phyloP scores from a whole-genome alignment of 2,888 invertebrate genomes.

The Platycheirus rosarum region DNA sequence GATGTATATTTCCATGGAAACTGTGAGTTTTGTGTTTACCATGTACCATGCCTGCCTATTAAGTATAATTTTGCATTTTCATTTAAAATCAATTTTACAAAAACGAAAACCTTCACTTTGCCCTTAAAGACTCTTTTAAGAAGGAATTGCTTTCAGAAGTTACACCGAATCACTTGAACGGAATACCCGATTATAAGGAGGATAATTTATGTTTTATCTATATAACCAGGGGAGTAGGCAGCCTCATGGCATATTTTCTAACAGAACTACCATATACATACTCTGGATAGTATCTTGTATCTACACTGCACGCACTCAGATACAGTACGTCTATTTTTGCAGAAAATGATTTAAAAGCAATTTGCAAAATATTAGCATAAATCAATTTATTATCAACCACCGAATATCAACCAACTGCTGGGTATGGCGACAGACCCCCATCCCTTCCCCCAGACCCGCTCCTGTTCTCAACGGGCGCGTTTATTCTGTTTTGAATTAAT shows the following conservation, averaged over 20 bases:
- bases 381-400: constrained; percentile 72
- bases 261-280: not conserved
- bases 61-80: too few relatives aligned
- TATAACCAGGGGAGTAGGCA: too few relatives aligned
- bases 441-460: not conserved
- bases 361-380: constrained; percentile 74
- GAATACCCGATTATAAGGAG: constrained; percentile 14
- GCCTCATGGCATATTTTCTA: too few relatives aligned
- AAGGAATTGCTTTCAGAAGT: constrained; percentile 57
- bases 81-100: constrained; percentile 48
- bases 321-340: not conserved
- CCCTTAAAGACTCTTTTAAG: constrained; percentile 1
- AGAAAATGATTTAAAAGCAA: constrained; percentile 68
- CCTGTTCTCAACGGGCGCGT: too few relatives aligned
- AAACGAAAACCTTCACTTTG: constrained; percentile 17
- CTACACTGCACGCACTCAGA: constrained; percentile 3
- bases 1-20: constrained; percentile 36
- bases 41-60: too few relatives aligned
- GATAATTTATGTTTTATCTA: constrained; percentile 16
- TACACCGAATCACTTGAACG: constrained; percentile 42
- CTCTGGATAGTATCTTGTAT: too few relatives aligned
- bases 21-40: too few relatives aligned
- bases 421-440: not conserved
- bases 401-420: constrained; percentile 67
- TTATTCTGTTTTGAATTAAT: constrained; percentile 40